Percentiles rank a stretch among this genome's conserved stretches.
phyloP scores from a whole-genome alignment of 53 echinoderm and acorn worm genomes.

The Echinometra lucunter region DNA sequence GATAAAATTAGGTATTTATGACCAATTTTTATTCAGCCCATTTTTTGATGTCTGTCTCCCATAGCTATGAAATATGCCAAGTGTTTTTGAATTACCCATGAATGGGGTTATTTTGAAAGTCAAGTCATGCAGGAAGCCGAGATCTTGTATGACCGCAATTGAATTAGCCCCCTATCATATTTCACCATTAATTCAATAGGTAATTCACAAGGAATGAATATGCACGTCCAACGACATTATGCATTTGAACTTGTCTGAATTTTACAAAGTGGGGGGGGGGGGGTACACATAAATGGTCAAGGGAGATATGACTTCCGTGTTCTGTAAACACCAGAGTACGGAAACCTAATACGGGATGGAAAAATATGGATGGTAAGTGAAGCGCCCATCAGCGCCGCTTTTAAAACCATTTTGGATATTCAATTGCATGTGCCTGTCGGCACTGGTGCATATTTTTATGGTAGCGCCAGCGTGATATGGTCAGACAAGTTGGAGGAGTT shows the following conservation, averaged over 20 bases:
- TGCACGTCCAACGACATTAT: background rate
- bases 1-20: slow-evolving; percentile 5
- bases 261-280: background rate
- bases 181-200: slow-evolving; percentile 40
- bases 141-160: slow-evolving; percentile 47
- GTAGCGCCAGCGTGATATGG: background rate
- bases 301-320: background rate
- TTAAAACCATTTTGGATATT: slow-evolving; percentile 63
- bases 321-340: slow-evolving; percentile 9
- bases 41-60: background rate
- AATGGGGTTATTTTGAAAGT: slow-evolving; percentile 32
- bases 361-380: slow-evolving; percentile 58
- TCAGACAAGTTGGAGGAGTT: slow-evolving; percentile 12
- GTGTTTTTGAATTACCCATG: slow-evolving; percentile 23
- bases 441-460: slow-evolving; percentile 43
- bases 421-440: slow-evolving; percentile 60
- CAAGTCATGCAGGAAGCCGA: background rate
- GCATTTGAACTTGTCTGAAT: background rate
- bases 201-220: slow-evolving; percentile 46
- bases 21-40: background rate
- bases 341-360: slow-evolving; percentile 52
- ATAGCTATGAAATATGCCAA: slow-evolving; percentile 20
- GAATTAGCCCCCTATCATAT: slow-evolving; percentile 43
- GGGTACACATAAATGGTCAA: background rate
- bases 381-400: slow-evolving; percentile 50